These are phyloP conservation scores for Drosophila triauraria DNA, from an alignment of 1,140 invertebrate genomes.

Conservation along the genomic window DNA sequence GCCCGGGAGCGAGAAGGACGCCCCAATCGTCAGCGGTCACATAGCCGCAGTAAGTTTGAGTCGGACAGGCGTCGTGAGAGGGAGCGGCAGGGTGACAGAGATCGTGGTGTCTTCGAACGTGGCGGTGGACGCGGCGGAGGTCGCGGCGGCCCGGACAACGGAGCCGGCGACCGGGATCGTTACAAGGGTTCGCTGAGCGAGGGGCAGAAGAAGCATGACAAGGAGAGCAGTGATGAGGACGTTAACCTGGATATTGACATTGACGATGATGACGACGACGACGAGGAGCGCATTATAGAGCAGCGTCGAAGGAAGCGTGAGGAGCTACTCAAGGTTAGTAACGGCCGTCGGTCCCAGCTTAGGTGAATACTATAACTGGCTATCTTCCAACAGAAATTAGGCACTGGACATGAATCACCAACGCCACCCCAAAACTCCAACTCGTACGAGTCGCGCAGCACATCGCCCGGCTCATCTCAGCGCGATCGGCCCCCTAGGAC, in stretches of 20 bases:
- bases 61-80: constrained; percentile 73
- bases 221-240: constrained; percentile 88
- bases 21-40: constrained; percentile 71
- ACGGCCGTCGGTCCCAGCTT: neutral
- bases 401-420: constrained; percentile 53
- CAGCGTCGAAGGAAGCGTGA: constrained; percentile 94
- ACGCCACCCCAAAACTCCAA: constrained; percentile 65
- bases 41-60: constrained; percentile 82
- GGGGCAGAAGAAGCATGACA: constrained; percentile 88
- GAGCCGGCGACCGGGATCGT: constrained; percentile 78
- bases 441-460: constrained; percentile 63
- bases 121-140: constrained; percentile 74
- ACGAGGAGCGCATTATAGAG: constrained; percentile 97
- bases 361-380: neutral
- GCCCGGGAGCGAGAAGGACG: constrained; percentile 70
- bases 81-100: constrained; percentile 65
- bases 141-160: constrained; percentile 69
- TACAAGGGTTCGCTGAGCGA: constrained; percentile 92
- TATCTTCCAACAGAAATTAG: constrained; percentile 54
- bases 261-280: constrained; percentile 96
- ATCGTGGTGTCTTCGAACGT: constrained; percentile 49
- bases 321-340: constrained; percentile 92
- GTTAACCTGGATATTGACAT: constrained; percentile 90
- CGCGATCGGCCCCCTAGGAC: constrained; percentile 32
- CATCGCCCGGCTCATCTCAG: constrained; percentile 54